Conservation (phyloP, 2,797 vertebrate genomes). For the Tragopan temminckii region DNA sequence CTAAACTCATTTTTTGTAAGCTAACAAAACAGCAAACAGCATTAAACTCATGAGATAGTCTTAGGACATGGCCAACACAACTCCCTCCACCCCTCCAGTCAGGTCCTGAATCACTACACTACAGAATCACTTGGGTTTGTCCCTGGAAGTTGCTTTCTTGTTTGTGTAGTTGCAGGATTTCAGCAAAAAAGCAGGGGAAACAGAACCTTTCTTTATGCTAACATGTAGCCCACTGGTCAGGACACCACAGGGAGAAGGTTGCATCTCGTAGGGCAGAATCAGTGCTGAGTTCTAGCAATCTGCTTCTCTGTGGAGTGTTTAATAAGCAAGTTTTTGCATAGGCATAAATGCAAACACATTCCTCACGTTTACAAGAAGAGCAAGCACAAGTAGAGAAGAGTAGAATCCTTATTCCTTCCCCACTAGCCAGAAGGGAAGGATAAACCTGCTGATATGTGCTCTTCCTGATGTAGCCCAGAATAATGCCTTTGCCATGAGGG, state of each 20-base stretch:
- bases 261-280: neutral
- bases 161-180: fast-evolving
- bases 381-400: neutral
- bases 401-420: neutral
- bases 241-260: neutral
- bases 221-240: fast-evolving
- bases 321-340: neutral
- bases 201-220: fast-evolving
- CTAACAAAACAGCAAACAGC: neutral
- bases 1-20: neutral
- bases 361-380: neutral
- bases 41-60: neutral
- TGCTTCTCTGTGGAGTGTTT: neutral
- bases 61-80: fast-evolving
- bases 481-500: neutral
- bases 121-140: neutral
- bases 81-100: fast-evolving
- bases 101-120: neutral
- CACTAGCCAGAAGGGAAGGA: neutral
- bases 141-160: neutral
- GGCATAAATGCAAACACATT: neutral
- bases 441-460: neutral
- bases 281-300: neutral
- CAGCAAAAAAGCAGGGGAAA: neutral
- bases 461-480: neutral